Percentiles rank a stretch among this genome's conserved stretches.
Evolutionary conservation across 2,113 vertebrate genomes (phyloP).

Genomic region (Ammodytes dubius): DNA sequence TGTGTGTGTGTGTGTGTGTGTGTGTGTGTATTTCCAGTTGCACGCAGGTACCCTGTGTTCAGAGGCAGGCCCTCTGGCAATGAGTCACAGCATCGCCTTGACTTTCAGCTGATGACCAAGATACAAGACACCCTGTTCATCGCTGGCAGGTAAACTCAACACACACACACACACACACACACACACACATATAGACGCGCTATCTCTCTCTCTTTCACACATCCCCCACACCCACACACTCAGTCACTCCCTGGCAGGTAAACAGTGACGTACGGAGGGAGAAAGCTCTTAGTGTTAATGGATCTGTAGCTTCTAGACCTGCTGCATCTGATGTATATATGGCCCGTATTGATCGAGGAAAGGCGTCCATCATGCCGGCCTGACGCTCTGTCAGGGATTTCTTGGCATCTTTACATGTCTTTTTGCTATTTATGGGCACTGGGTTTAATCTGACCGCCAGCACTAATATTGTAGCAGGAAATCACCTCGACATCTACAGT

Average conservation of each 20-base stretch:
- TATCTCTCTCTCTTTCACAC: slow-evolving; percentile 47
- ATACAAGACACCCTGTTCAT: slow-evolving; percentile 99
- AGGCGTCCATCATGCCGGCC: slow-evolving; percentile 61
- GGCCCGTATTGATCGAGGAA: slow-evolving; percentile 69
- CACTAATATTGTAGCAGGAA: slow-evolving; percentile 68
- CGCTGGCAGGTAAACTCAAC: slow-evolving; percentile 92
- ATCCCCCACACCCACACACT: slow-evolving; percentile 51
- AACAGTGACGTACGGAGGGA: slow-evolving; percentile 52
- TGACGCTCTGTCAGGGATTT: slow-evolving; percentile 72
- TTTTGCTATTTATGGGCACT: slow-evolving; percentile 70
- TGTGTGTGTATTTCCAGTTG: slow-evolving; percentile 89
- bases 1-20: slow-evolving; percentile 29
- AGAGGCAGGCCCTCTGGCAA: slow-evolving; percentile 98
- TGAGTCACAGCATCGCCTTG: slow-evolving; percentile 97
- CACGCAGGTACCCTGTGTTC: slow-evolving; percentile 97
- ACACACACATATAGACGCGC: slow-evolving; percentile 61
- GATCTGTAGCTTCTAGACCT: slow-evolving; percentile 76
- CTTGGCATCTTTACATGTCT: slow-evolving; percentile 77
- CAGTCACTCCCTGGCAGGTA: slow-evolving; percentile 72
- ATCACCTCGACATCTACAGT: slow-evolving; percentile 65
- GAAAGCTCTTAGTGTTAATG: slow-evolving; percentile 90
- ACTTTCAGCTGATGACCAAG: slow-evolving; percentile 99
- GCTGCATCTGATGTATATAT: slow-evolving; percentile 78
- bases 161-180: slow-evolving; percentile 33
- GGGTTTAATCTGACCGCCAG: slow-evolving; percentile 64